Evolutionary conservation across 2,113 vertebrate species (phyloP).

Genomic region (Scytalopus superciliaris): DNA sequence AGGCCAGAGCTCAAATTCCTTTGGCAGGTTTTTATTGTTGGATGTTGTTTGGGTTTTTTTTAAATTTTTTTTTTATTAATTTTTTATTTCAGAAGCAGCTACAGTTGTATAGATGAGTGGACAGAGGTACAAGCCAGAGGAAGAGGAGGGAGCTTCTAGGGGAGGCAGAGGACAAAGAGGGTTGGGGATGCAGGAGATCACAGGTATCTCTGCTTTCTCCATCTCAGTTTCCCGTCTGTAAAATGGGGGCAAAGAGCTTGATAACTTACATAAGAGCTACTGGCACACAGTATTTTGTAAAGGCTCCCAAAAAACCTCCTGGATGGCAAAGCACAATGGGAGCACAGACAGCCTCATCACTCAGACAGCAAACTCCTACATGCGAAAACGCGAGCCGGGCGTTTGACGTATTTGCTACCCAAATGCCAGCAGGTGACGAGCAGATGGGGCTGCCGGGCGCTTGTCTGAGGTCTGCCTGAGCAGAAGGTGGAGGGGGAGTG

Average conservation of each 20-base stretch:
- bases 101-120: neutral
- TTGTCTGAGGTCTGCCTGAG: conserved; percentile 65
- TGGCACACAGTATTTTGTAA: neutral
- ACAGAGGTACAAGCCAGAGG: neutral
- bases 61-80: no score
- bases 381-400: conserved; percentile 44
- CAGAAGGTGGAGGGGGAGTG: conserved; percentile 53
- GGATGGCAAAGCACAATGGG: conserved; percentile 46
- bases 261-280: conserved; percentile 20
- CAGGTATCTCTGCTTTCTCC: neutral
- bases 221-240: neutral
- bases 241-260: neutral
- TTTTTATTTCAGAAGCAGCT: neutral
- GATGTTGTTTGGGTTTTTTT: neutral
- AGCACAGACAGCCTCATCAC: conserved; percentile 37
- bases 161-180: neutral
- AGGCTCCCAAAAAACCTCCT: neutral
- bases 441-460: conserved; percentile 54
- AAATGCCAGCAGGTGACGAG: conserved; percentile 65
- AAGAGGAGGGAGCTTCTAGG: neutral
- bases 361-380: conserved; percentile 30
- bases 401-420: conserved; percentile 55
- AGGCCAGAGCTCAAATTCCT: neutral
- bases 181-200: neutral
- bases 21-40: neutral